These are phyloP conservation scores for Gymnocheta viridis DNA, from an alignment of 2,888 invertebrate species.

Conservation along the genomic window DNA sequence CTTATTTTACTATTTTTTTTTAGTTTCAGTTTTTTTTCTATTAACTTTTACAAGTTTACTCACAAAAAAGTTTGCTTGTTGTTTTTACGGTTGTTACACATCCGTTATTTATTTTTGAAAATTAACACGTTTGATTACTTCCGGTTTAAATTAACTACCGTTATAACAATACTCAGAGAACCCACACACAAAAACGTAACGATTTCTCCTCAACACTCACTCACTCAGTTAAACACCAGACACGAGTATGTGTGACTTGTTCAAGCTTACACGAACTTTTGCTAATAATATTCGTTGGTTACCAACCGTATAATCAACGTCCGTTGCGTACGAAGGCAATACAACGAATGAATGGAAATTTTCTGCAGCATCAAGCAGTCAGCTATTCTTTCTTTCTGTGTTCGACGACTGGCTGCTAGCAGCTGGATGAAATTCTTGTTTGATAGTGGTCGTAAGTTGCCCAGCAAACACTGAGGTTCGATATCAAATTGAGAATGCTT, in stretches of 20 bases:
- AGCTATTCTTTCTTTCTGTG: constrained; percentile 20
- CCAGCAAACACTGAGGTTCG: neutral
- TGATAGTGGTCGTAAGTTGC: constrained; percentile 31
- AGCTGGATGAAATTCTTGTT: constrained; percentile 39
- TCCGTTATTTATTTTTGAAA: constrained; percentile 50
- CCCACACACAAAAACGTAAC: constrained; percentile 14
- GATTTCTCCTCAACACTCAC: neutral
- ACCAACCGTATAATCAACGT: constrained; percentile 49
- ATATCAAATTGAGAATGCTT: neutral
- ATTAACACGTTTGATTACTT: constrained; percentile 55
- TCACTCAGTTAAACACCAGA: neutral
- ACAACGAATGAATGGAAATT: constrained; percentile 68
- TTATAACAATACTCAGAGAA: constrained; percentile 16
- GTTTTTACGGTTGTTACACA: constrained; percentile 12
- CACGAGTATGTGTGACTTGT: neutral
- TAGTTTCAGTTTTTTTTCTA: neutral
- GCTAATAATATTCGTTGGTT: neutral
- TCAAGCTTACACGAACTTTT: neutral
- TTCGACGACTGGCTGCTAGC: constrained; percentile 39
- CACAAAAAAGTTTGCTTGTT: constrained; percentile 1
- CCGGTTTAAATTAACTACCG: constrained; percentile 59
- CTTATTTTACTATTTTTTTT: neutral
- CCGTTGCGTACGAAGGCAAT: constrained; percentile 69
- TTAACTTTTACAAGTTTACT: neutral
- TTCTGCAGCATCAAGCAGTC: constrained; percentile 36